These are phyloP conservation scores for Pseudochaenichthys georgianus DNA, from an alignment of 2,797 vertebrate genomes.

Conservation along the genomic window DNA sequence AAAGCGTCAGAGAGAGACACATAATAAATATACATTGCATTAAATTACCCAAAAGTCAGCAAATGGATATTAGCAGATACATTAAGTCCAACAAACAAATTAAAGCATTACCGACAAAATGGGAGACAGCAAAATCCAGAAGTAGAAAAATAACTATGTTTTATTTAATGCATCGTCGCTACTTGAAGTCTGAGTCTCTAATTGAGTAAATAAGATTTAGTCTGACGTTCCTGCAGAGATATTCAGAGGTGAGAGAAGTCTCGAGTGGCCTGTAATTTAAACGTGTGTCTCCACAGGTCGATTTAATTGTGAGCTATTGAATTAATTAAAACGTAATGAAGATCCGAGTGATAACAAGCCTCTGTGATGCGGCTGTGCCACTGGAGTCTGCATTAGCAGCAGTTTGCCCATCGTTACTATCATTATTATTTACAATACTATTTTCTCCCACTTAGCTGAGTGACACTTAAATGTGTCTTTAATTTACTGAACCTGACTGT, in stretches of 20 bases:
- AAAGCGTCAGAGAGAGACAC: background rate
- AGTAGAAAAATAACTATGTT: background rate
- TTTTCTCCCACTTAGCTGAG: background rate
- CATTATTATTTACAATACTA: background rate
- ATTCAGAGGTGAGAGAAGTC: slow-evolving; percentile 2
- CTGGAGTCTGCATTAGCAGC: background rate
- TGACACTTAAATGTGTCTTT: slow-evolving; percentile 12
- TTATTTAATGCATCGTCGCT: background rate
- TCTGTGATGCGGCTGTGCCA: too few relatives aligned
- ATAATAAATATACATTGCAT: background rate
- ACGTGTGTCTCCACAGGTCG: slow-evolving; percentile 14
- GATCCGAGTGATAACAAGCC: background rate
- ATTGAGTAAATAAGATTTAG: background rate
- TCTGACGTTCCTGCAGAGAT: background rate
- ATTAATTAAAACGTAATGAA: slow-evolving; percentile 32
- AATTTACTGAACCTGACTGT: background rate
- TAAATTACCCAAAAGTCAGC: background rate
- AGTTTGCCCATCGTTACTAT: background rate
- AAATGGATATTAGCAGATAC: background rate
- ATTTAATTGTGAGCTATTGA: slow-evolving; percentile 36
- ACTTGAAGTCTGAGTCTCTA: background rate
- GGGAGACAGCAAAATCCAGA: background rate
- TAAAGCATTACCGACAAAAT: background rate
- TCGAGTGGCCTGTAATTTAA: background rate
- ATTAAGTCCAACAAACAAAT: too few relatives aligned